Evolutionary conservation across 2,797 vertebrate genomes (phyloP), one percentile per base, ranked within the genome.

Genomic region (Tachyglossus aculeatus): DNA sequence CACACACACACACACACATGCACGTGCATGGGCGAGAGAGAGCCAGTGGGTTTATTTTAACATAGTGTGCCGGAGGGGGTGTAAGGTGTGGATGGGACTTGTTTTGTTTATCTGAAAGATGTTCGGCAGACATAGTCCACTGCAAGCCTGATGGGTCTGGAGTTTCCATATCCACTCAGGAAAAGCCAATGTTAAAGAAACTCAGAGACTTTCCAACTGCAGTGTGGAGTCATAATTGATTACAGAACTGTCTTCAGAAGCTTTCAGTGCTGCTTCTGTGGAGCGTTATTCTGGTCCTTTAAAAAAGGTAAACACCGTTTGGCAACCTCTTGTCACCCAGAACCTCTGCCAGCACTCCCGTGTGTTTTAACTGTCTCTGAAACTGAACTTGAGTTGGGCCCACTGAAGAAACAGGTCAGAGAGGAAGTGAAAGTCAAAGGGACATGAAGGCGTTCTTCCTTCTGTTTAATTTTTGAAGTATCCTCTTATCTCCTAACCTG

Each of bases 191-290:
- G 22, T 65, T 60, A 77, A 62, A 79, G n/a, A 74, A 67, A 38
- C 45, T 81, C 18, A 7, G 40, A 40, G 73, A 32, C 57, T 73
- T 84, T 77, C 51, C 50, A 50, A 65, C 71, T 40, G 58, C 71
- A 71, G 53, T 69, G 45, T 5, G 16, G 60, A 43, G 36, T 9
- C 65, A 77, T 77, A 68, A 32, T 58, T 74, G 32, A 43, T 68
- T 78, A 57, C 45, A 15, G 45, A 70, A 69, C 25, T 67, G 1
- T 78, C 47, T 71, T 80, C 47, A 61, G 52, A 22, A 25, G 36
- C 32, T 48, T 71, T 60, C 80, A 48, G 44, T 69, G 16, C 19
- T 38, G 81, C 73, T 71, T 72, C 67, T 54, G 12, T 43, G 75
- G 67, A 78, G 24, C 77, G 24, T 29, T 71, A 14, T 55, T 66